These are phyloP conservation scores for Lutjanus argentimaculatus DNA, from an alignment of 2,797 vertebrate genomes.

Conservation along the genomic window DNA sequence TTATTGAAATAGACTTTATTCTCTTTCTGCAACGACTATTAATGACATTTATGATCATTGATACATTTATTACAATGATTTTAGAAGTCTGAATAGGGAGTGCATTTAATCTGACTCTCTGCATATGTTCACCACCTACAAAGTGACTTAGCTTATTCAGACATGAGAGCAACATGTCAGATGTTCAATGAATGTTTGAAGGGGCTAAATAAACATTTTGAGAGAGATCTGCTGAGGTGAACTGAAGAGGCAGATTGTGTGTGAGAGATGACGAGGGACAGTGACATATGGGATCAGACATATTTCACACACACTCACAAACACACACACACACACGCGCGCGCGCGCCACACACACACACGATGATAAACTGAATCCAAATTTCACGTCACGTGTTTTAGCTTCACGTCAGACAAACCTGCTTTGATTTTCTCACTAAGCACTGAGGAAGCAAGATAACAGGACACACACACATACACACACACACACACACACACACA, in stretches of 20 bases:
- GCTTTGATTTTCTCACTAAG: neutral
- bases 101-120: no score
- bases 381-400: neutral
- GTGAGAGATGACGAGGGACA: neutral
- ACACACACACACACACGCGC: constrained; percentile 4
- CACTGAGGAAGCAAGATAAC: no score
- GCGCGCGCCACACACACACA: no score
- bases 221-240: neutral
- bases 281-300: neutral
- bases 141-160: no score
- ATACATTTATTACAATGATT: no score
- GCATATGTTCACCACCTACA: no score
- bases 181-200: no score
- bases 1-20: no score
- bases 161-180: no score
- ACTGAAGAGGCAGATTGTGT: neutral
- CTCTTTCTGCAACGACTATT: no score
- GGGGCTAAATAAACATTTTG: neutral
- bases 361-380: neutral
- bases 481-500: neutral
- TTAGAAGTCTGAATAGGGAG: no score
- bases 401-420: neutral
- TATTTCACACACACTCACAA: neutral
- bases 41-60: no score
- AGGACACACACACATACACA: neutral